A percentile compares a stretch with the other conserved stretches of the same genome.
phyloP scores from a whole-genome alignment of 2,888 invertebrate species.

The Mesorhabditis sp. region DNA sequence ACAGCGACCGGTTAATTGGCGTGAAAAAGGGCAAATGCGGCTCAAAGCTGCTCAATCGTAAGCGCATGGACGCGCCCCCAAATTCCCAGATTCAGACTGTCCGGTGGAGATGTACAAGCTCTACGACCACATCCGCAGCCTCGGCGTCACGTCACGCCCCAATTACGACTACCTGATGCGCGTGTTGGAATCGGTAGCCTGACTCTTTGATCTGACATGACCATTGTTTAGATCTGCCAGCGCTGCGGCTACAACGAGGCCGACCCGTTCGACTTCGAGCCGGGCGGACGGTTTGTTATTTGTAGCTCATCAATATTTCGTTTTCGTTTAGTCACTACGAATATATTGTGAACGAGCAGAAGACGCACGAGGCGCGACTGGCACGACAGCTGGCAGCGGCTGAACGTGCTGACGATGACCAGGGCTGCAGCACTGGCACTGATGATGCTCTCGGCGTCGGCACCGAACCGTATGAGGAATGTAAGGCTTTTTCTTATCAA shows the following conservation, averaged over 20 bases:
- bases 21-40: slow-evolving; percentile 21
- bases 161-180: slow-evolving; percentile 25
- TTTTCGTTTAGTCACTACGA: neutral
- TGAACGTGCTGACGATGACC: no score
- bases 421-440: no score
- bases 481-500: no score
- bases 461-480: no score
- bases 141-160: slow-evolving; percentile 22
- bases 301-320: neutral
- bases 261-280: slow-evolving; percentile 29
- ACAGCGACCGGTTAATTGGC: slow-evolving; percentile 19
- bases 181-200: slow-evolving; percentile 8
- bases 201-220: neutral
- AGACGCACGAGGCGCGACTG: no score
- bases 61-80: slow-evolving; percentile 20
- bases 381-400: no score
- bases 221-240: slow-evolving; percentile 16
- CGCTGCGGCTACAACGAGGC: slow-evolving; percentile 14
- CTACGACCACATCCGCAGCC: slow-evolving; percentile 25
- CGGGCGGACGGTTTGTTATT: slow-evolving; percentile 10
- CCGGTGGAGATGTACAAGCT: slow-evolving; percentile 29
- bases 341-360: neutral
- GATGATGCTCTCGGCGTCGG: no score
- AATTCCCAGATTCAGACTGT: slow-evolving; percentile 14
- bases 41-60: slow-evolving; percentile 14